A percentile compares a stretch with the other conserved stretches of the same genome.
Conservation (phyloP, 2,797 vertebrate genomes). For the Paguma larvata region DNA sequence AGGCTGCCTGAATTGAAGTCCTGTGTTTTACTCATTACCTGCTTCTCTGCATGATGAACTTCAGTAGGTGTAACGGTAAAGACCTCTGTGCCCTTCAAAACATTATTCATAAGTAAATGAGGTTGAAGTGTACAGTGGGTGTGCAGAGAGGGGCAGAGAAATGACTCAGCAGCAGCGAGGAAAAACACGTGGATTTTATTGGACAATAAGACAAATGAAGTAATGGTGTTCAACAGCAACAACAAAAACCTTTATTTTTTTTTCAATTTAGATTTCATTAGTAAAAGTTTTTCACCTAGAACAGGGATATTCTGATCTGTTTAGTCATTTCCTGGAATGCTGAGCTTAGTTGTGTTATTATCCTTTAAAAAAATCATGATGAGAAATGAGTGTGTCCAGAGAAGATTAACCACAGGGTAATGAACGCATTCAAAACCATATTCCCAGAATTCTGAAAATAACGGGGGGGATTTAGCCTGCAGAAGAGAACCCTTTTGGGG, state of each 20-base stretch:
- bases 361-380: constrained; percentile 57
- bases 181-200: background rate
- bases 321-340: constrained; percentile 6
- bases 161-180: background rate
- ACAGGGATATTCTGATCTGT: background rate
- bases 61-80: background rate
- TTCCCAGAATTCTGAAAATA: constrained; percentile 50
- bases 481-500: constrained; percentile 40
- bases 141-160: background rate
- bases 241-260: background rate
- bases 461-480: background rate
- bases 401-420: constrained; percentile 40
- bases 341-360: background rate
- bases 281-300: background rate
- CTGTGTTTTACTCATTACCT: background rate
- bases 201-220: background rate
- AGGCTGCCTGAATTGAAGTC: background rate
- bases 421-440: constrained; percentile 3
- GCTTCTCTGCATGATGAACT: background rate
- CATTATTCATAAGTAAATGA: background rate
- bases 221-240: background rate
- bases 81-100: background rate
- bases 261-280: constrained; percentile 21
- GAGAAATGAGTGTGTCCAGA: background rate
- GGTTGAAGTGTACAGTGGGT: background rate